Evolutionary conservation across 2,888 invertebrate genomes (phyloP).

Genomic region (Drosophila anomalata): DNA sequence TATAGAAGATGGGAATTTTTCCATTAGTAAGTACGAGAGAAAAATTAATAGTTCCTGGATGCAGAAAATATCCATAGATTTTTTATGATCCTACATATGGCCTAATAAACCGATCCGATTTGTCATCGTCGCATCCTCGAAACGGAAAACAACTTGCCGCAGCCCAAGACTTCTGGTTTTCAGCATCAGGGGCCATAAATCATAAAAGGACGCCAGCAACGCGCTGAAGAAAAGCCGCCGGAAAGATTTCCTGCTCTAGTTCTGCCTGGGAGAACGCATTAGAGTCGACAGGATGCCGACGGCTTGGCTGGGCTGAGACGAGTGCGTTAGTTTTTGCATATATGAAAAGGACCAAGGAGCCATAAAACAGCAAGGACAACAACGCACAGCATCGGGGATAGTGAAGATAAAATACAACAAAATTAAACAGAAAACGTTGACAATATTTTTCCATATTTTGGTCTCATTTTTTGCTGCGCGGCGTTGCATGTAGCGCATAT

Average conservation of each 20-base stretch:
- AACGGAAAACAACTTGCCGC: constrained; percentile 62
- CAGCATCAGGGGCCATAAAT: constrained; percentile 64
- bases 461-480: constrained; percentile 36
- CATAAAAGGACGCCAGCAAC: constrained; percentile 56
- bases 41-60: background rate
- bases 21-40: too few species aligned
- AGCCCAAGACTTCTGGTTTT: constrained; percentile 53
- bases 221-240: constrained; percentile 19
- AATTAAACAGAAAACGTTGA: constrained; percentile 55
- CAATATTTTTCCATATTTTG: constrained; percentile 54
- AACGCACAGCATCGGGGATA: constrained; percentile 26
- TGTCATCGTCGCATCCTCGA: constrained; percentile 17
- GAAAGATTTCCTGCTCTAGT: constrained; percentile 37
- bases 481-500: constrained; percentile 73
- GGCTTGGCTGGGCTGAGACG: constrained; percentile 51
- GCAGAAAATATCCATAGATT: background rate
- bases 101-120: constrained; percentile 6
- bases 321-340: constrained; percentile 63
- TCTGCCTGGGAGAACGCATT: constrained; percentile 33
- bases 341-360: constrained; percentile 57
- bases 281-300: constrained; percentile 22
- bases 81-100: background rate
- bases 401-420: constrained; percentile 52
- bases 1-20: background rate
- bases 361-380: constrained; percentile 72